phyloP scores from a whole-genome alignment of 2,797 vertebrate genomes.

The Periparus ater region DNA sequence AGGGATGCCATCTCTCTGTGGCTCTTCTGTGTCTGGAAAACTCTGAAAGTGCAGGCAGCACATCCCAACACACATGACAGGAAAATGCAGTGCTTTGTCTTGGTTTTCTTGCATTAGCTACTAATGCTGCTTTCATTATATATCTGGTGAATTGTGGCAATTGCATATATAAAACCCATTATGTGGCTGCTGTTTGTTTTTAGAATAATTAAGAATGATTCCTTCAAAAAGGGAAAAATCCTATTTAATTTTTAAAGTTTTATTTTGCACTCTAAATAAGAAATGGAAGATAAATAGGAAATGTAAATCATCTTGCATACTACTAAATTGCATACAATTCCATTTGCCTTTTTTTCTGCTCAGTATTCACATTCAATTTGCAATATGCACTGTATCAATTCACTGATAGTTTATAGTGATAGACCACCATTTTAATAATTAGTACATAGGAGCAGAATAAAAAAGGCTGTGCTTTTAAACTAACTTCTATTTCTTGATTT shows the following conservation, averaged over 20 bases:
- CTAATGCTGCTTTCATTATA: background rate
- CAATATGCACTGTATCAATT: background rate
- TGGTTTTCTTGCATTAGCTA: background rate
- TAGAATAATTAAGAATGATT: background rate
- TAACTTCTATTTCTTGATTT: background rate
- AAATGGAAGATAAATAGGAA: conserved; percentile 2
- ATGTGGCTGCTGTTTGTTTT: background rate
- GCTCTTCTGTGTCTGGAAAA: background rate
- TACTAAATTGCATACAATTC: background rate
- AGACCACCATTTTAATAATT: background rate
- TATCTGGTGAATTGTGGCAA: background rate
- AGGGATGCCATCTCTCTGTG: background rate
- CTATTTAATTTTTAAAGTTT: background rate
- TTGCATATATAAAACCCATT: background rate
- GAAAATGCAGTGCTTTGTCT: background rate
- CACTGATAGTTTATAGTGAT: background rate
- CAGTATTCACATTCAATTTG: background rate
- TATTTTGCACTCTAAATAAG: background rate
- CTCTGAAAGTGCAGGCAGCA: background rate
- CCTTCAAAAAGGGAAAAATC: background rate
- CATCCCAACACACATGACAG: background rate
- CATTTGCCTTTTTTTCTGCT: conserved; percentile 7
- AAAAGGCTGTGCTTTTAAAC: background rate
- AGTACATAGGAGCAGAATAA: background rate
- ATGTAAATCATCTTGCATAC: background rate